Evolutionary conservation across 2,888 invertebrate genomes (phyloP), one percentile per base, ranked within the genome.

Genomic region (Agrotis clavis): DNA sequence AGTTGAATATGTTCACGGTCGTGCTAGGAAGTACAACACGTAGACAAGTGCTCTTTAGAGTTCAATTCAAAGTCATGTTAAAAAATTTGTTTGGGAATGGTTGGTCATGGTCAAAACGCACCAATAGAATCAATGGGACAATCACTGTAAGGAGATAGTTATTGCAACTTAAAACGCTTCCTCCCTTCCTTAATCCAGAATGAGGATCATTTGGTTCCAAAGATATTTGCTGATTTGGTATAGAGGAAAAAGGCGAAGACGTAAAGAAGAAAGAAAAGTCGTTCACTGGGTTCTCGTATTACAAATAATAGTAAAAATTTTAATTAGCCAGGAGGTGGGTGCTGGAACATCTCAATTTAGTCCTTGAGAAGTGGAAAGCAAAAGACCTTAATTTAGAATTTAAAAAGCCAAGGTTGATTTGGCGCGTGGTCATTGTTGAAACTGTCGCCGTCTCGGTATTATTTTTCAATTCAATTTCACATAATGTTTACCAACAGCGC

Each of bases 181-280:
- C 1, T 21, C 41, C 19, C 11, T 63, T 65, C n/a, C 4, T 19
- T 75, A 21, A 2, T 21, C 5, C 30, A 68, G 35, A 51, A 51
- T 57, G 18, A 53, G 19, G 19, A 35, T 48, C 25, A 19, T 25
- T 19, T 48, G 19, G 25, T 47, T 68, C 48, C 19, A 21, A 51
- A 21, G 35, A 21, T 41, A 19, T 30, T 50, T n/a, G 30, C 1
- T 4, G 48, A 50, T 50, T 6, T 18, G 3, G 2, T 45, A 45
- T 47, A 14, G 47, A 75, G n/a, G 35, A 62, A 47, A 74, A 14
- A 48, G 13, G n/a, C 14, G 14, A 75, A 41, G 67, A 48, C 35
- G 18, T 47, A 25, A 72, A 48, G 68, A 76, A 67, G 76, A 76
- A 67, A 75, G 67, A 75, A 72, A 75, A 56, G 54, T 41, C 1